Evolutionary conservation across 2,797 vertebrate species (phyloP).

Genomic region (Tapirus indicus): DNA sequence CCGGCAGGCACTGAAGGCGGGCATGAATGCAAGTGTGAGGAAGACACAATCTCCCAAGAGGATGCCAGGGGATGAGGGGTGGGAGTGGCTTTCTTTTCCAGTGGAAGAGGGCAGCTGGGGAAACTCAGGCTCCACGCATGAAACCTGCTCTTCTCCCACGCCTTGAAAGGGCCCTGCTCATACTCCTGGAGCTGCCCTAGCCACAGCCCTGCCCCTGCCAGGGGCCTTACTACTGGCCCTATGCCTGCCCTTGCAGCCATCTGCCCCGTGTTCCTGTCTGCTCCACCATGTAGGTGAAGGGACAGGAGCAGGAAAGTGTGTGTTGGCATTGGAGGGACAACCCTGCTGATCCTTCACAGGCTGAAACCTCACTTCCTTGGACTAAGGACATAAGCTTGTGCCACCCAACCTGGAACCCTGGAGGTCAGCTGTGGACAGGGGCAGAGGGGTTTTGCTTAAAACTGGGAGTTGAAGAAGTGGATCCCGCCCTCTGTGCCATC

Average conservation of each 20-base stretch:
- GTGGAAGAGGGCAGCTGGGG: not conserved
- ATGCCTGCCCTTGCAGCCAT: not conserved
- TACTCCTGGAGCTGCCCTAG: not conserved
- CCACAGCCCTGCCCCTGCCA: not conserved
- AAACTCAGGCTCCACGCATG: not conserved
- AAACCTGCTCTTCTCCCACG: not conserved
- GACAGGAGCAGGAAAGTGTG: not conserved
- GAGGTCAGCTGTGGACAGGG: not conserved
- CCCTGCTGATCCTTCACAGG: not conserved
- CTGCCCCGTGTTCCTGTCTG: not conserved
- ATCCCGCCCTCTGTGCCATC: accelerated
- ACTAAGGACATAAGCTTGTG: not conserved
- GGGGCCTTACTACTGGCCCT: not conserved
- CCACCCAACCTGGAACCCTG: not conserved
- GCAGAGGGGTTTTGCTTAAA: not conserved
- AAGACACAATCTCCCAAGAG: not conserved
- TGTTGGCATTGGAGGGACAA: not conserved
- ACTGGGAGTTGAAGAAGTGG: not conserved
- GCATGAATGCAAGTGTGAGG: not conserved
- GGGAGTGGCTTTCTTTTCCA: not conserved
- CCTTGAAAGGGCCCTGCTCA: not conserved
- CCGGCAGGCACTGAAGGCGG: not conserved
- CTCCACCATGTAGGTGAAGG: not conserved
- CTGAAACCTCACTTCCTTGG: not conserved
- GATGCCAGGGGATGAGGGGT: not conserved